Conservation (phyloP, 2,888 invertebrate species). For the Torymus tubicola region DNA sequence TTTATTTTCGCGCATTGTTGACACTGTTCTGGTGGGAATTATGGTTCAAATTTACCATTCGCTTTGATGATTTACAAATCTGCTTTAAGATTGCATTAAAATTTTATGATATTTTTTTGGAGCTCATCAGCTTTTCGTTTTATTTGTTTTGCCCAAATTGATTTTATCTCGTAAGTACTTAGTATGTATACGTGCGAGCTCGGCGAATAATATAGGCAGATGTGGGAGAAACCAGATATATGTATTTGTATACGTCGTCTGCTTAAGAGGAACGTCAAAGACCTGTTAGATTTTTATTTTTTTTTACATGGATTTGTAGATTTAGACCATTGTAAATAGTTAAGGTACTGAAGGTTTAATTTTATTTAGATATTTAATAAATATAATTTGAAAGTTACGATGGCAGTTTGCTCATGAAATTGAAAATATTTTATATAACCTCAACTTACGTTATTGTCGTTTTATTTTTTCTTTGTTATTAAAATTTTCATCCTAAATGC, state of each 20-base stretch:
- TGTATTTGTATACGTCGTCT: constrained; percentile 19
- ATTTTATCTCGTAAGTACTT: too few species aligned
- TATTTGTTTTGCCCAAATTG: too few species aligned
- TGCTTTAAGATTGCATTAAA: too few species aligned
- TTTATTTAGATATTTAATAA: not conserved
- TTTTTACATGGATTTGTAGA: constrained; percentile 3
- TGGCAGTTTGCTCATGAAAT: not conserved
- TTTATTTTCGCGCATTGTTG: too few species aligned
- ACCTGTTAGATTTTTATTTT: not conserved
- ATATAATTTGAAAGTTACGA: not conserved
- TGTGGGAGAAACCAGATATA: too few species aligned
- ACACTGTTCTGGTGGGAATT: too few species aligned
- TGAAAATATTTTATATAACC: not conserved
- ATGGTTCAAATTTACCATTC: too few species aligned
- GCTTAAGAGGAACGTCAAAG: constrained; percentile 35
- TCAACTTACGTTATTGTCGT: not conserved
- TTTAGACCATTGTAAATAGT: not conserved
- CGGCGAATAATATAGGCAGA: too few species aligned
- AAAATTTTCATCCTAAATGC: not conserved
- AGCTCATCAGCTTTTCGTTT: too few species aligned
- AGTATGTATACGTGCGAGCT: too few species aligned
- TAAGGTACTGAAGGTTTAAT: not conserved
- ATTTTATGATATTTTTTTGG: too few species aligned
- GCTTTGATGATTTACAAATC: too few species aligned
- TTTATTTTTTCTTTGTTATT: constrained; percentile 1